Conservation (phyloP, 2,113 vertebrate genomes). For the Neogale vison region DNA sequence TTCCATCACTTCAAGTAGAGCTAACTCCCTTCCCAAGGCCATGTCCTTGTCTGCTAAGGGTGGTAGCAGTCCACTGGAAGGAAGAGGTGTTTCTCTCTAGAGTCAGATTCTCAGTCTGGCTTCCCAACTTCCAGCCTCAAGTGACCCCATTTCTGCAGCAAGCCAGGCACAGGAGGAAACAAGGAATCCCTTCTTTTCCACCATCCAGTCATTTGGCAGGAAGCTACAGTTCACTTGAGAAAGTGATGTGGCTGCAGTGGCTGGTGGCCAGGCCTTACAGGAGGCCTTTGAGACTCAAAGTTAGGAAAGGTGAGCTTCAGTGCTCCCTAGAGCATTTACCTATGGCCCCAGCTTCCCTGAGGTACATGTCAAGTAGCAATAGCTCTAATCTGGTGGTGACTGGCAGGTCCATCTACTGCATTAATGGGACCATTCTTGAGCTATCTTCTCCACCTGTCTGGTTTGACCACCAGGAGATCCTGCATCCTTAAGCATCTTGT, state of each 20-base stretch:
- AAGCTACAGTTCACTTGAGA: conserved; percentile 45
- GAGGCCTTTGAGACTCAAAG: not conserved
- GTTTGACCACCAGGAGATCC: not conserved
- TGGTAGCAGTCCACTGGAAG: not conserved
- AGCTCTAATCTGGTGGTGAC: not conserved
- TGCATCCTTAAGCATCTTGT: not conserved
- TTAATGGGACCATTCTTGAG: not conserved
- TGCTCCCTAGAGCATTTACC: not conserved
- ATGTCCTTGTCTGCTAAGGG: not conserved
- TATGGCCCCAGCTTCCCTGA: not conserved
- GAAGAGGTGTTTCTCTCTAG: not conserved
- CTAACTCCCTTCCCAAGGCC: not conserved
- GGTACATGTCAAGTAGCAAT: not conserved
- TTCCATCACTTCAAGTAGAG: not conserved
- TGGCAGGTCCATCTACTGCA: fast-evolving
- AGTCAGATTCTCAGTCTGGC: conserved; percentile 26
- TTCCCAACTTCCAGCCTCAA: not conserved
- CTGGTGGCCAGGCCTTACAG: conserved; percentile 40
- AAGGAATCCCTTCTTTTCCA: conserved; percentile 7
- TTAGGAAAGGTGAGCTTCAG: not conserved
- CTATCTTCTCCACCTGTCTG: not conserved
- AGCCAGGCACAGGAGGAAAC: conserved; percentile 4
- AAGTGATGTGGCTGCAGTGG: conserved; percentile 28
- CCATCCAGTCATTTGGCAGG: conserved; percentile 51
- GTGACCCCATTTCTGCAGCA: conserved; percentile 51